phyloP scores from a whole-genome alignment of 2,797 vertebrate genomes.

The Triplophysa yarkandensis region DNA sequence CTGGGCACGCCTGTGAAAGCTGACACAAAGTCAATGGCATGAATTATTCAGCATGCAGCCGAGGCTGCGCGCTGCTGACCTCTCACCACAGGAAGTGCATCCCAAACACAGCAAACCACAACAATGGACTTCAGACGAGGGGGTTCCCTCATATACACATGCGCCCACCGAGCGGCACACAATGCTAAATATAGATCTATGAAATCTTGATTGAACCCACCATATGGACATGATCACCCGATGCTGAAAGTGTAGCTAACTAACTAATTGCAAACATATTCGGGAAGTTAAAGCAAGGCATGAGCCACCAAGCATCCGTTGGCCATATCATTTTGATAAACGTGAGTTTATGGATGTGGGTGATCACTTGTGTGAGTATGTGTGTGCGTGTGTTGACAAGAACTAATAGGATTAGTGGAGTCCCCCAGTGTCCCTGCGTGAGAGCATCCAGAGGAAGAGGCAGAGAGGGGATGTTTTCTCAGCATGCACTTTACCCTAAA shows the following conservation, averaged over 20 bases:
- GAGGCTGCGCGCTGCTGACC: conserved; percentile 84
- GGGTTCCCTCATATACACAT: conserved; percentile 50
- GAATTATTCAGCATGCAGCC: conserved; percentile 93
- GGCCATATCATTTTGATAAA: neutral
- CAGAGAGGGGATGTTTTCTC: conserved; percentile 12
- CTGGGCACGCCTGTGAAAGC: conserved; percentile 61
- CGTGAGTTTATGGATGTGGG: neutral
- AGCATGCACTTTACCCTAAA: conserved; percentile 25
- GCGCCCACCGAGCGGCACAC: conserved; percentile 20
- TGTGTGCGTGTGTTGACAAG: conserved; percentile 36
- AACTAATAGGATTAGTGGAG: conserved; percentile 41
- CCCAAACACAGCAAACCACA: conserved; percentile 62
- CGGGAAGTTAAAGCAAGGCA: neutral
- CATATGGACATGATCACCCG: conserved; percentile 28
- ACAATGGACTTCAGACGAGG: conserved; percentile 58
- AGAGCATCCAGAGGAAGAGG: conserved; percentile 23
- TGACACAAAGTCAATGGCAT: conserved; percentile 97
- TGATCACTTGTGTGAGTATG: conserved; percentile 18
- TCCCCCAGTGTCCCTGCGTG: conserved; percentile 17
- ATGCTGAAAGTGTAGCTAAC: neutral
- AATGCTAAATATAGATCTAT: conserved; percentile 44
- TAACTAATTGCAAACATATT: neutral
- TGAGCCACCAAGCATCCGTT: neutral
- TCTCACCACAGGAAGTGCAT: conserved; percentile 81
- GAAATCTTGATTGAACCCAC: conserved; percentile 32